These are phyloP conservation scores for Carettochelys insculpta DNA, from an alignment of 2,113 vertebrate species.

Conservation along the genomic window DNA sequence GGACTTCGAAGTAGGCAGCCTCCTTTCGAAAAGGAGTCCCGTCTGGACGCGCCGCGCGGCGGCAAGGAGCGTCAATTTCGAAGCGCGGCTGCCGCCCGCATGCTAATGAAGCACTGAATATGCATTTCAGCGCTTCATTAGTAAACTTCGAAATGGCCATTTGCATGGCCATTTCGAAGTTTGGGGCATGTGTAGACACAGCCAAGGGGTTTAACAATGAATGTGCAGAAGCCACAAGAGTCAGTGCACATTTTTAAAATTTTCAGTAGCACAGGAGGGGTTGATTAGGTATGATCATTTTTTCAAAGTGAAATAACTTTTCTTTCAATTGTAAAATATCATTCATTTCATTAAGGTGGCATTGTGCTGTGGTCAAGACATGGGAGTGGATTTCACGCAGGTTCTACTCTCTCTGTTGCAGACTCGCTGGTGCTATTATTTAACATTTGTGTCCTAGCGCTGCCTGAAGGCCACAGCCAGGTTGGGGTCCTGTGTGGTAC, in stretches of 20 bases:
- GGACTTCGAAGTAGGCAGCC: no score
- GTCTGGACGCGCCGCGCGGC: no score
- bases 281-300: neutral
- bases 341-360: conserved; percentile 7
- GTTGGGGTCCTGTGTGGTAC: neutral
- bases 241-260: conserved; percentile 8
- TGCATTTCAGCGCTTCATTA: no score
- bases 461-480: neutral
- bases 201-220: conserved; percentile 51
- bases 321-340: conserved; percentile 30
- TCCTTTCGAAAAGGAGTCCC: no score
- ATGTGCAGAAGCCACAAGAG: conserved; percentile 28
- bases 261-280: neutral
- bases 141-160: no score
- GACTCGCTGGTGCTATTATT: conserved; percentile 2
- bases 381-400: neutral
- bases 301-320: conserved; percentile 48
- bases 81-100: no score
- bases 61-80: no score
- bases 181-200: no score
- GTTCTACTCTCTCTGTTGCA: conserved; percentile 13
- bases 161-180: no score
- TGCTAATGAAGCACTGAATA: no score
- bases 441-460: neutral
- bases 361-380: conserved; percentile 6